Evolutionary conservation across 2,797 vertebrate genomes (phyloP).

Genomic region (Siniperca scherzeri): DNA sequence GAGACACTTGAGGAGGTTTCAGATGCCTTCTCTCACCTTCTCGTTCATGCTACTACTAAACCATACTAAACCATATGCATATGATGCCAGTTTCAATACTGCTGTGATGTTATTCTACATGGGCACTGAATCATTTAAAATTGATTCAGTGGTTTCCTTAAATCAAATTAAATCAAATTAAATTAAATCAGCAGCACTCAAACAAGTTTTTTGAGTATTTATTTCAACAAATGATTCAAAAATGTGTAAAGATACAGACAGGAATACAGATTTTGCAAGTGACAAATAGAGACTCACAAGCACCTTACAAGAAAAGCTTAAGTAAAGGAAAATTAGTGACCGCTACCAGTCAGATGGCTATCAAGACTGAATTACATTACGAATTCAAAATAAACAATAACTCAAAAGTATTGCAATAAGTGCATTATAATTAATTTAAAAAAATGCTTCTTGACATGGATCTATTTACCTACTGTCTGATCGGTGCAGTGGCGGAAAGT

Average conservation of each 20-base stretch:
- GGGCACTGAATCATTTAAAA: not conserved
- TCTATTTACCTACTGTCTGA: not conserved
- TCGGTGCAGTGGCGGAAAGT: not conserved
- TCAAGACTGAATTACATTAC: too few relatives aligned
- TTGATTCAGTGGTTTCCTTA: not conserved
- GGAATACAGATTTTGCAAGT: not conserved
- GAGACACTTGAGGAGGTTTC: not conserved
- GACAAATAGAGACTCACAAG: not conserved
- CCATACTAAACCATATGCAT: too few relatives aligned
- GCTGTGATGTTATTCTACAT: not conserved
- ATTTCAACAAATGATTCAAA: not conserved
- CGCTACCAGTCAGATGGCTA: not conserved
- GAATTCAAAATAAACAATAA: too few relatives aligned
- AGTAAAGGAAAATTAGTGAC: not conserved
- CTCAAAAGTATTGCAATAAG: not conserved
- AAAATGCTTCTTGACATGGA: not conserved
- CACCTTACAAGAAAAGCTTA: not conserved
- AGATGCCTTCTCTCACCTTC: too few relatives aligned
- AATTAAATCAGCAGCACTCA: not conserved
- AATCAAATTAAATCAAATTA: not conserved
- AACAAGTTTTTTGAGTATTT: not conserved
- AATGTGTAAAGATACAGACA: not conserved
- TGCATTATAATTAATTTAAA: not conserved
- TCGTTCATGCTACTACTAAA: not conserved
- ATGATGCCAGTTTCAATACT: too few relatives aligned